phyloP scores from a whole-genome alignment of 2,113 vertebrate species.

The Hydropotes inermis region DNA sequence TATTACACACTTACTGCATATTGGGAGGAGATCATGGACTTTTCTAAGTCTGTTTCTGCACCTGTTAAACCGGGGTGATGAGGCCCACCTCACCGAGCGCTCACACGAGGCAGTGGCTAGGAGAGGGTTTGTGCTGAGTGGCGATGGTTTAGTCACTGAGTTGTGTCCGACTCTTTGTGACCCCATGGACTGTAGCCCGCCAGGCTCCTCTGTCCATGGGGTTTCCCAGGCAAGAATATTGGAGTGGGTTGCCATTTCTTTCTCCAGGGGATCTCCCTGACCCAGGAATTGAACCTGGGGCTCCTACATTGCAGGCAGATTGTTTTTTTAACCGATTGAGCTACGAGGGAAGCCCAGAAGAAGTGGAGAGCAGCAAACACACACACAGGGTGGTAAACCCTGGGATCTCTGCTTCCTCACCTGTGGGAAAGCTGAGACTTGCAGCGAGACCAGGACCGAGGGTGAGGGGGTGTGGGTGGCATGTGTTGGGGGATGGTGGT shows the following conservation, averaged over 20 bases:
- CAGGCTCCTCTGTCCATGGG: background rate
- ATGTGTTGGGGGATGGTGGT: background rate
- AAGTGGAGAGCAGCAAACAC: background rate
- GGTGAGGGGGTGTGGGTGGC: background rate
- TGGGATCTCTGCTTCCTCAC: background rate
- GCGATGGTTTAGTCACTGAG: background rate
- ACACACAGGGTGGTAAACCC: background rate
- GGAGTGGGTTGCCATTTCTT: background rate
- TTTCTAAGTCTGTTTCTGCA: background rate
- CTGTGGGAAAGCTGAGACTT: background rate
- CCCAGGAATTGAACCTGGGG: background rate
- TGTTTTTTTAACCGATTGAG: background rate
- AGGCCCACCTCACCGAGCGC: background rate
- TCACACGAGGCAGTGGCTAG: background rate
- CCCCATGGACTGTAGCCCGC: background rate
- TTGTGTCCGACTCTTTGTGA: background rate
- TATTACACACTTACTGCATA: background rate
- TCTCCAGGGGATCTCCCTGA: background rate
- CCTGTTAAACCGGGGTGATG: background rate
- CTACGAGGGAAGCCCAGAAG: background rate
- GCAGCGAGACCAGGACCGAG: background rate
- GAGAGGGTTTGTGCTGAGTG: background rate
- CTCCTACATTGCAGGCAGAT: background rate
- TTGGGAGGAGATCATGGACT: background rate
- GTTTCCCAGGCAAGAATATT: background rate